Evolutionary conservation across 2,888 invertebrate genomes (phyloP).

Genomic region (Meganola albula): DNA sequence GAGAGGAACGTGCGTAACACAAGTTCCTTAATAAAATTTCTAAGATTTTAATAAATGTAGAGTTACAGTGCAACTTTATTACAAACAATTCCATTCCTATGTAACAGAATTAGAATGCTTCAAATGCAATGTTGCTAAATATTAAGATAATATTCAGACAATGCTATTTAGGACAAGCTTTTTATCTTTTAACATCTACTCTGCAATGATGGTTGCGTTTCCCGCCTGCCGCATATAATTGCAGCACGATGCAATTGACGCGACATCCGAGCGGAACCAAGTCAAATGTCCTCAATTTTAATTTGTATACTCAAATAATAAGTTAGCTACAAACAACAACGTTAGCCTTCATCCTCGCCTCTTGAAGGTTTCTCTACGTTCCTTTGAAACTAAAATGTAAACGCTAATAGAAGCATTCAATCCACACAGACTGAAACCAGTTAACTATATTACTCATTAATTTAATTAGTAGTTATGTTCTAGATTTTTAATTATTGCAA

Average conservation of each 20-base stretch:
- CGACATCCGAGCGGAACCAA: slow-evolving; percentile 26
- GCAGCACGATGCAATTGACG: slow-evolving; percentile 9
- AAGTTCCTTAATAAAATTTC: too few relatives aligned
- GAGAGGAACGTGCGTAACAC: too few relatives aligned
- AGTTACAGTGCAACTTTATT: too few relatives aligned
- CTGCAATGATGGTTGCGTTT: slow-evolving; percentile 6
- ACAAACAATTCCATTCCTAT: too few relatives aligned
- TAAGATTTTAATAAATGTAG: too few relatives aligned
- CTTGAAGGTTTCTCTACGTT: slow-evolving; percentile 16
- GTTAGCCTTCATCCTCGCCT: slow-evolving; percentile 21
- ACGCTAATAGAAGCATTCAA: slow-evolving; percentile 6
- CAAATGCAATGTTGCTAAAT: slow-evolving; percentile 7
- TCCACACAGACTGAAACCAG: too few relatives aligned
- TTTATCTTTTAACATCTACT: background rate
- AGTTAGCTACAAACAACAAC: slow-evolving; percentile 21
- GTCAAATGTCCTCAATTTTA: slow-evolving; percentile 27
- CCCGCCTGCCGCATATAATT: slow-evolving; percentile 8
- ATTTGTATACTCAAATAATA: slow-evolving; percentile 21
- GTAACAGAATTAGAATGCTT: too few relatives aligned
- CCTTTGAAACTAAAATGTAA: slow-evolving; percentile 6
- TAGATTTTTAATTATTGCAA: slow-evolving; percentile 26
- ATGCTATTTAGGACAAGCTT: background rate
- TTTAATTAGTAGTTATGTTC: slow-evolving; percentile 18
- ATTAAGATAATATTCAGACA: background rate
- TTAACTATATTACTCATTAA: slow-evolving; percentile 7